Evolutionary conservation across 2,113 vertebrate species (phyloP), one percentile per base, ranked within the genome.

Genomic region (Tauraco erythrolophus): DNA sequence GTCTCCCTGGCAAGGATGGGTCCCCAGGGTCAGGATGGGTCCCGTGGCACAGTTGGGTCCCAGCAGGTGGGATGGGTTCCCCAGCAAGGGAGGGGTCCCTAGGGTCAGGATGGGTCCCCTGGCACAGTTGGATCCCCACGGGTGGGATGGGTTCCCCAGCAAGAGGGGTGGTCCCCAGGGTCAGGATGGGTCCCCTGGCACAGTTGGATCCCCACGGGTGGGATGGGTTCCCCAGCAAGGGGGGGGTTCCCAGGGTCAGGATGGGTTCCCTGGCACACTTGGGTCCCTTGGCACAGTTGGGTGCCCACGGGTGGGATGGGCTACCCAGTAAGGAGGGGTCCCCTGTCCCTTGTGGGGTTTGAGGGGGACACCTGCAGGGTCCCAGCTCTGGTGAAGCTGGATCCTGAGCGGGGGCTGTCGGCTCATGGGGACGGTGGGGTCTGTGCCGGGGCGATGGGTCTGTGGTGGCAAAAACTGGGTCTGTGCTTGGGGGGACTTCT

Each of bases 341-440:
- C 17, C 12, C 13, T 48, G 41, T 43, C 46, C 22, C 23, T 60
- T 51, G 18, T 30, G 43, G 37, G 17, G 7, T 23, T 4, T 6
- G n/a, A 41, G 30, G 43, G 48, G 16, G 17, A 19, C 14, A 14
- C 37, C 9, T 3, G 4, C 2, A 2, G 25, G 25, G 31, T 56
- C 72, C 17, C 19, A 14, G 58, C 30, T 76, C 10, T 27, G 56
- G 27, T 3, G 30, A 14, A 25, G 39, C 56, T 16, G 24, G 19
- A 23, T 56, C 28, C 7, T 10, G 35, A 69, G 39, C 33, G 18
- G 50, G 28, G 15, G 37, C 76, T 39, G 25, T 45, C 2, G 2
- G 18, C 39, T 24, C 30, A 30, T 1, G 0, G 35, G 39, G 14
- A 2, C 0, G 4, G 33, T 1, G 9, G 35, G 14, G 11, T 39